phyloP scores from a whole-genome alignment of 2,888 invertebrate species.

The Acleris laterana region DNA sequence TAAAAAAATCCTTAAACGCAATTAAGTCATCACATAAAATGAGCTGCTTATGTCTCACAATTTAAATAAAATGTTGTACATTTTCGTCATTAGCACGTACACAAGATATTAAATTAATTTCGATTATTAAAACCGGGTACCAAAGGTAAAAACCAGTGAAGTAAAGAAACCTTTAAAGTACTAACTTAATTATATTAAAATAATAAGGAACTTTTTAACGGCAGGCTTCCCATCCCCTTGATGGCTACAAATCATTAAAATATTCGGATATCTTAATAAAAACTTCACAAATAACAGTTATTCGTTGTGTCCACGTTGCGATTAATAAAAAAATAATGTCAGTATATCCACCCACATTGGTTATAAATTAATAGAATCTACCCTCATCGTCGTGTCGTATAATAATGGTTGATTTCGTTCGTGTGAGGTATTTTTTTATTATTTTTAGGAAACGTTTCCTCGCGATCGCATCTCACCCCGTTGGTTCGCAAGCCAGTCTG shows the following conservation, averaged over 20 bases:
- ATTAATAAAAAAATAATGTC: slow-evolving; percentile 75
- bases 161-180: too few species aligned
- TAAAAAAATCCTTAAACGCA: slow-evolving; percentile 7
- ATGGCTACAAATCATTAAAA: slow-evolving; percentile 40
- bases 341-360: slow-evolving; percentile 83
- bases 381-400: slow-evolving; percentile 79
- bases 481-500: slow-evolving; percentile 56
- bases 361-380: slow-evolving; percentile 83
- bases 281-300: slow-evolving; percentile 71
- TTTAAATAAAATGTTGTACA: too few species aligned
- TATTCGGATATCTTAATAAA: slow-evolving; percentile 64
- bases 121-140: too few species aligned
- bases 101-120: too few species aligned
- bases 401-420: slow-evolving; percentile 78
- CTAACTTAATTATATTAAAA: background rate
- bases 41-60: too few species aligned
- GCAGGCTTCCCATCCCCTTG: slow-evolving; percentile 1
- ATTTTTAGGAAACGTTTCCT: slow-evolving; percentile 69
- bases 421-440: slow-evolving; percentile 83
- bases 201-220: slow-evolving; percentile 2
- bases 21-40: slow-evolving; percentile 1
- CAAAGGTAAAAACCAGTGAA: too few species aligned
- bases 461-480: slow-evolving; percentile 60
- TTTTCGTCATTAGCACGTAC: too few species aligned
- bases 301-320: slow-evolving; percentile 58